Evolutionary conservation across 1,140 invertebrate species (phyloP).

Genomic region (Orchestia grillus): DNA sequence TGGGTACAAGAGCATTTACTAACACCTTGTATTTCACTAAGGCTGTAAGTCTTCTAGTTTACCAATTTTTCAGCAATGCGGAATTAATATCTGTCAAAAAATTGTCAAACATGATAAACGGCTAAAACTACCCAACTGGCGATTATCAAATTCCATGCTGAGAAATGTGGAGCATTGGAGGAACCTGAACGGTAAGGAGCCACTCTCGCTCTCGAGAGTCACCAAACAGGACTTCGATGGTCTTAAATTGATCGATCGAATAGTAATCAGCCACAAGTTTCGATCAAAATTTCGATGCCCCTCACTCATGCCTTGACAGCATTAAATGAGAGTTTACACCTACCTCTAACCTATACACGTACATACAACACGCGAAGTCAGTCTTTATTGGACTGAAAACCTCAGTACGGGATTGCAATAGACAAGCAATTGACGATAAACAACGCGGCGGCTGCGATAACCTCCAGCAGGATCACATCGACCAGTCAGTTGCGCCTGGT

Average conservation of each 20-base stretch:
- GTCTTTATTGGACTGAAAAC: background rate
- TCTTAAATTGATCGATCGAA: no score
- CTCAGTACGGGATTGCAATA: background rate
- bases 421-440: background rate
- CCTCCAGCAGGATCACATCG: background rate
- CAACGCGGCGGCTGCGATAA: background rate
- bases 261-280: no score
- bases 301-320: background rate
- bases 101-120: background rate
- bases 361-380: background rate
- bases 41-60: background rate
- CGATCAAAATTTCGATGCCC: background rate
- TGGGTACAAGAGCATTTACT: background rate
- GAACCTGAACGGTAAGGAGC: no score
- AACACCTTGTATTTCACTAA: background rate
- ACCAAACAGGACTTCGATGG: no score
- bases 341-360: background rate
- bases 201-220: no score
- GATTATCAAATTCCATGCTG: no score
- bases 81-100: background rate
- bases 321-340: background rate
- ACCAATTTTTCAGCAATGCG: background rate
- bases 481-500: background rate
- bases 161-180: no score
- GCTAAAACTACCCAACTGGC: no score